phyloP scores from a whole-genome alignment of 2,888 invertebrate genomes.

The Campoletis raptor region DNA sequence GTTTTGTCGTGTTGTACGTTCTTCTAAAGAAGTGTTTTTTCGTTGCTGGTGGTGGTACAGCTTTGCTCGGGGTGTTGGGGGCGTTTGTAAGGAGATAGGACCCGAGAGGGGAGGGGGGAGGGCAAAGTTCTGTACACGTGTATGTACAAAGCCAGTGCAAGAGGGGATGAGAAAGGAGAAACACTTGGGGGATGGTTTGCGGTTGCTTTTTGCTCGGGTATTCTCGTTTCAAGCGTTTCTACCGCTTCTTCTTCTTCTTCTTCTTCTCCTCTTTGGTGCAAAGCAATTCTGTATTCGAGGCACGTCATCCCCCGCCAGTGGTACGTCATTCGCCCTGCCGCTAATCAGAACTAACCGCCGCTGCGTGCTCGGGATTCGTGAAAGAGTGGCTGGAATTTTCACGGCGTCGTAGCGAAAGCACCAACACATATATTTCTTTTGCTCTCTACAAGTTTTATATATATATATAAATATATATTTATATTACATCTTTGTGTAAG shows the following conservation, averaged over 20 bases:
- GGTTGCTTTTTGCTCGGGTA: constrained; percentile 48
- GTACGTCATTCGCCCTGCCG: constrained; percentile 84
- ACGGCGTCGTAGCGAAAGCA: constrained; percentile 61
- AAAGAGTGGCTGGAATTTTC: constrained; percentile 74
- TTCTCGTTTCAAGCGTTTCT: constrained; percentile 58
- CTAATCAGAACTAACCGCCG: constrained; percentile 85
- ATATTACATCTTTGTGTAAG: constrained; percentile 9
- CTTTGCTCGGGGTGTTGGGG: neutral
- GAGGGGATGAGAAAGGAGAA: constrained; percentile 23
- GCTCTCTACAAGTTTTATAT: neutral
- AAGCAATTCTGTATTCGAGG: constrained; percentile 79
- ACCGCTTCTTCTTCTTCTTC: constrained; percentile 42
- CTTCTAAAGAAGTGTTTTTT: neutral
- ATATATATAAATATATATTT: constrained; percentile 33
- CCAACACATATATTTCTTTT: constrained; percentile 45
- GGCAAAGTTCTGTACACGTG: constrained; percentile 12
- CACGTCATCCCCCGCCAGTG: constrained; percentile 83
- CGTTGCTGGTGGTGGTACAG: neutral
- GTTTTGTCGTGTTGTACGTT: constrained; percentile 7
- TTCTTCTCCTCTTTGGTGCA: constrained; percentile 44
- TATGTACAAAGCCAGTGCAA: constrained; percentile 5
- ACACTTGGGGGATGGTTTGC: constrained; percentile 13
- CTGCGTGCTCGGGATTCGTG: constrained; percentile 82
- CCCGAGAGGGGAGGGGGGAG: neutral
- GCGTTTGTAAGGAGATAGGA: constrained; percentile 6